phyloP scores from a whole-genome alignment of 2,888 invertebrate genomes.

The Nephrotoma guestfalica region DNA sequence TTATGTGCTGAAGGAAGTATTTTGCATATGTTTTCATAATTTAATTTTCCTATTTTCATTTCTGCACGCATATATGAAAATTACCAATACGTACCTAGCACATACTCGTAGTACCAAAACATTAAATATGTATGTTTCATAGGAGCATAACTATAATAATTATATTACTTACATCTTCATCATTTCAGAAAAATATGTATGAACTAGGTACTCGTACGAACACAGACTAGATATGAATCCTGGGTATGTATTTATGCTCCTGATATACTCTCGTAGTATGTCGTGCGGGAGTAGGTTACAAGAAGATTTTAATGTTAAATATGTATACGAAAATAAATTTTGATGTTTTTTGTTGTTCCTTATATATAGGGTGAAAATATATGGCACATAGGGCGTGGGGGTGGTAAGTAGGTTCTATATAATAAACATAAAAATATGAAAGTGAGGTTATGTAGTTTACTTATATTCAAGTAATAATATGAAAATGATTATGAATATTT shows the following conservation, averaged over 20 bases:
- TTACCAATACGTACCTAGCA: neutral
- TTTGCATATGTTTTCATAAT: neutral
- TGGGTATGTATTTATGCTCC: neutral
- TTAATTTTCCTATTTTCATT: neutral
- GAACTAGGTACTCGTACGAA: no score
- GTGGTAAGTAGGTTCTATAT: neutral
- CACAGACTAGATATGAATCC: neutral
- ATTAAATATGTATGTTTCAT: neutral
- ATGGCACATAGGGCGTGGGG: neutral
- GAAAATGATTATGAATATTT: neutral
- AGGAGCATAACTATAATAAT: neutral
- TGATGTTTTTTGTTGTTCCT: neutral
- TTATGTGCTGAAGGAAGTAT: neutral
- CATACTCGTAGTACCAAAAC: neutral
- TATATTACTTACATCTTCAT: neutral
- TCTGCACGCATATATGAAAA: neutral
- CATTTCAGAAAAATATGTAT: neutral
- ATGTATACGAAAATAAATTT: neutral
- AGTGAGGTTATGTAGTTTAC: neutral
- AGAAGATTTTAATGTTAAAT: neutral
- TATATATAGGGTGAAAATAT: neutral
- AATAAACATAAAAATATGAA: neutral
- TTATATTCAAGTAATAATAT: neutral
- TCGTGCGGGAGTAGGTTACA: neutral
- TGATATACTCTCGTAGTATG: neutral